A percentile compares a stretch with the other conserved stretches of the same genome.
Conservation (phyloP, 2,888 invertebrate genomes). For the Volucella zonaria region DNA sequence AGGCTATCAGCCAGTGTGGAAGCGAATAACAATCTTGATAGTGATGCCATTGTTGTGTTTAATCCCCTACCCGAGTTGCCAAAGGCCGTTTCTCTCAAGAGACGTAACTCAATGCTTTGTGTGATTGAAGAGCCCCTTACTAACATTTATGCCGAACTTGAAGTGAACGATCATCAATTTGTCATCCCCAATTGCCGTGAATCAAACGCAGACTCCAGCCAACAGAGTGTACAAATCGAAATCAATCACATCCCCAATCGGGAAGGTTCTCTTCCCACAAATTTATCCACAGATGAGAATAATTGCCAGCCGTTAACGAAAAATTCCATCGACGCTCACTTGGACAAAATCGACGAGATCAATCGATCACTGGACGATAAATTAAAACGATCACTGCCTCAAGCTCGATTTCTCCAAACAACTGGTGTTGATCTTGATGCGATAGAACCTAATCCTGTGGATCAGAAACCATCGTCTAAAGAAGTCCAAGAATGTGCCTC, state of each 20-base stretch:
- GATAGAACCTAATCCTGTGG: conserved; percentile 77
- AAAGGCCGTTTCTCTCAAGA: conserved; percentile 74
- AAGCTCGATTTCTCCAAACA: conserved; percentile 59
- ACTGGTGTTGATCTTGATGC: conserved; percentile 77
- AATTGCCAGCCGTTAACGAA: conserved; percentile 75
- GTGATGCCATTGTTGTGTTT: conserved; percentile 77
- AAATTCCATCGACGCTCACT: conserved; percentile 81
- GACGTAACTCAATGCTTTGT: conserved; percentile 80
- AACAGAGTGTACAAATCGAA: conserved; percentile 77
- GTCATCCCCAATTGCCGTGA: conserved; percentile 74
- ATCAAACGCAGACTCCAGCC: conserved; percentile 52
- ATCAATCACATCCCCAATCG: conserved; percentile 76
- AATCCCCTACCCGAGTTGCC: conserved; percentile 75
- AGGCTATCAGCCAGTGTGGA: conserved; percentile 80
- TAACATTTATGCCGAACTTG: conserved; percentile 81
- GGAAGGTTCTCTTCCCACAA: background rate
- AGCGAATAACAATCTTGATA: conserved; percentile 76
- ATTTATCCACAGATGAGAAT: conserved; percentile 42
- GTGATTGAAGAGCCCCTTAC: conserved; percentile 78
- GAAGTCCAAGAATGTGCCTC: conserved; percentile 74
- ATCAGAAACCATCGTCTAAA: conserved; percentile 58
- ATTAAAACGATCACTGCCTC: conserved; percentile 78
- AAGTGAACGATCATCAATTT: conserved; percentile 75
- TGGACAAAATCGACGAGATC: conserved; percentile 81
- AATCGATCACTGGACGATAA: conserved; percentile 81